Conservation (phyloP, 2,888 invertebrate species). For the Epirrhoe tristata region DNA sequence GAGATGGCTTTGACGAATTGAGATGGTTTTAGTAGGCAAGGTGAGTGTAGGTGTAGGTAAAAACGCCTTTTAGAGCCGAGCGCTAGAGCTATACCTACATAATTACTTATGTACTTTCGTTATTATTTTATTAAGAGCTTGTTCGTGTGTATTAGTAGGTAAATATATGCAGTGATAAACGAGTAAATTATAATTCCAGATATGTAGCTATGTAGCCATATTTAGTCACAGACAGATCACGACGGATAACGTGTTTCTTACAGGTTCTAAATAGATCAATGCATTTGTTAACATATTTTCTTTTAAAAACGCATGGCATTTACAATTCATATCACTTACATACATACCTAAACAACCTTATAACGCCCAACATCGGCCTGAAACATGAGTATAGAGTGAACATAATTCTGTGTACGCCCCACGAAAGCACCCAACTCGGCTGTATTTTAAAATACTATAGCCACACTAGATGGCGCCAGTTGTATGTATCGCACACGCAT, state of each 20-base stretch:
- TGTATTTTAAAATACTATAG: background rate
- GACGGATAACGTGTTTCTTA: background rate
- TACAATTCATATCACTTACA: background rate
- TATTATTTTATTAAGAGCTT: too few relatives aligned
- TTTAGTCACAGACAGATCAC: background rate
- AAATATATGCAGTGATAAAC: too few relatives aligned
- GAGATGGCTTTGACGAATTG: background rate
- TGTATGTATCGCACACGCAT: background rate
- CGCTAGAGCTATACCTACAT: too few relatives aligned
- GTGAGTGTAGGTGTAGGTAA: too few relatives aligned
- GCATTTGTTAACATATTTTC: background rate
- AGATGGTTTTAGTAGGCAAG: too few relatives aligned
- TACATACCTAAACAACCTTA: background rate
- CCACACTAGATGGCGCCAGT: constrained; percentile 6
- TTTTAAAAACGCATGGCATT: background rate
- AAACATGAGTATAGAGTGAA: background rate
- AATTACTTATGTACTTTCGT: too few relatives aligned
- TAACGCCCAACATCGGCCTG: background rate
- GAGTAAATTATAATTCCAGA: too few relatives aligned
- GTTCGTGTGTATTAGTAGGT: too few relatives aligned
- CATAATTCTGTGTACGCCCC: too few relatives aligned
- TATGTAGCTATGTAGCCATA: background rate
- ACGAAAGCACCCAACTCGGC: background rate
- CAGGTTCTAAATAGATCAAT: background rate
- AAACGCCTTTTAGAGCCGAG: too few relatives aligned